phyloP scores from a whole-genome alignment of 2,888 invertebrate genomes.

The Mythimna loreyi region DNA sequence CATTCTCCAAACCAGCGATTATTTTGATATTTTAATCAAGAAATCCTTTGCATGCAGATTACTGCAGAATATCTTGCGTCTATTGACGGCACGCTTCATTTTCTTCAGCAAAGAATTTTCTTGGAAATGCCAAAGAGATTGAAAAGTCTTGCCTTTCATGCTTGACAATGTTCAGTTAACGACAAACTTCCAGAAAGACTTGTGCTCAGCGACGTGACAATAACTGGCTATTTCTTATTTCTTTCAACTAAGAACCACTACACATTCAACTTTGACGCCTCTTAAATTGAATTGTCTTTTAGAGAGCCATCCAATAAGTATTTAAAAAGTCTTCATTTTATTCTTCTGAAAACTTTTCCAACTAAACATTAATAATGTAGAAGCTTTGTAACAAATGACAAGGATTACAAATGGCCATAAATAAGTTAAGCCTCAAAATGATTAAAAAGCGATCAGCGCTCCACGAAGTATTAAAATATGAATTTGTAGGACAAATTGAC shows the following conservation, averaged over 20 bases:
- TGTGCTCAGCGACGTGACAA: constrained; percentile 34
- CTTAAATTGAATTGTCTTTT: constrained; percentile 27
- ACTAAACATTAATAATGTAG: constrained; percentile 37
- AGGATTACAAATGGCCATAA: constrained; percentile 38
- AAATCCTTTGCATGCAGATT: constrained; percentile 27
- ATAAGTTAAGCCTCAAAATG: constrained; percentile 31
- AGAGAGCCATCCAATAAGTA: constrained; percentile 17
- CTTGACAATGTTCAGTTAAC: constrained; percentile 40
- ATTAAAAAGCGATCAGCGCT: constrained; percentile 56
- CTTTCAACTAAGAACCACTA: constrained; percentile 28
- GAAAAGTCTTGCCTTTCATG: constrained; percentile 14
- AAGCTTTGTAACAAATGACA: constrained; percentile 40
- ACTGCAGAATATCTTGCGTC: constrained; percentile 9
- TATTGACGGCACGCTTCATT: constrained; percentile 15
- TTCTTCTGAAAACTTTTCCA: constrained; percentile 24
- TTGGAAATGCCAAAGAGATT: constrained; percentile 14
- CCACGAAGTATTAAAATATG: constrained; percentile 34
- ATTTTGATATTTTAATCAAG: constrained; percentile 14
- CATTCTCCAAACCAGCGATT: background rate
- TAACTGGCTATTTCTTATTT: constrained; percentile 30
- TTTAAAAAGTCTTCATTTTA: constrained; percentile 15
- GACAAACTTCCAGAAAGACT: constrained; percentile 43
- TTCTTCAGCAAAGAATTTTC: constrained; percentile 13
- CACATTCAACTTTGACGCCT: constrained; percentile 25
- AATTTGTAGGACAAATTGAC: constrained; percentile 31